Percentiles rank a stretch among this genome's conserved stretches.
Conservation (phyloP, 2,113 vertebrate species). For the Leptosomus discolor region DNA sequence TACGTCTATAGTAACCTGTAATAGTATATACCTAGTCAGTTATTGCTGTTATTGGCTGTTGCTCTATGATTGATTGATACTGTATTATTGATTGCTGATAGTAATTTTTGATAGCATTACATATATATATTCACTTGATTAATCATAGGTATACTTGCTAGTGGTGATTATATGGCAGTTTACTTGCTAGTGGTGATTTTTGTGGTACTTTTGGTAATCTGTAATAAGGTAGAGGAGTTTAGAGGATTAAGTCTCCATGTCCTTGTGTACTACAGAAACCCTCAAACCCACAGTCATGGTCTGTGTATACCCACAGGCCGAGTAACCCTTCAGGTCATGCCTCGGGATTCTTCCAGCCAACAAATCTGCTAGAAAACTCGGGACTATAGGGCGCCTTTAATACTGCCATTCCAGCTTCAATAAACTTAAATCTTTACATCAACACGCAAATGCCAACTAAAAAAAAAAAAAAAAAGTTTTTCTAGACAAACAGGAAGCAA, state of each 20-base stretch:
- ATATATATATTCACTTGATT: not conserved
- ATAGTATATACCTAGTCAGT: not conserved
- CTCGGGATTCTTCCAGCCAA: not conserved
- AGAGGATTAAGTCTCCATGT: not conserved
- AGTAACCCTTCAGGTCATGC: not conserved
- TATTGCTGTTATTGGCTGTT: not conserved
- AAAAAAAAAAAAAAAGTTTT: not conserved
- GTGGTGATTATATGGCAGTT: not conserved
- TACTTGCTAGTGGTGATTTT: not conserved
- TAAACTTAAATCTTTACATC: not conserved
- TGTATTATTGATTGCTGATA: not conserved
- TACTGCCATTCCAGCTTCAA: not conserved
- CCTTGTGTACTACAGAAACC: not conserved
- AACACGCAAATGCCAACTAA: not conserved
- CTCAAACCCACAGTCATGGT: not conserved
- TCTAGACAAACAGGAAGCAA: slow-evolving; percentile 42
- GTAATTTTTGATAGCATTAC: not conserved
- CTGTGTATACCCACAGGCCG: rapidly evolving
- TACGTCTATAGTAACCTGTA: not conserved
- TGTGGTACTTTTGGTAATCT: not conserved
- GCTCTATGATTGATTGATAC: not conserved
- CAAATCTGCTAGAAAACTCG: not conserved
- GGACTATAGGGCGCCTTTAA: not conserved
- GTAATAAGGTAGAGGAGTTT: not conserved
- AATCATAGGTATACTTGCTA: not conserved